phyloP scores from a whole-genome alignment of 2,888 invertebrate species.

The Keiferia lycopersicella region DNA sequence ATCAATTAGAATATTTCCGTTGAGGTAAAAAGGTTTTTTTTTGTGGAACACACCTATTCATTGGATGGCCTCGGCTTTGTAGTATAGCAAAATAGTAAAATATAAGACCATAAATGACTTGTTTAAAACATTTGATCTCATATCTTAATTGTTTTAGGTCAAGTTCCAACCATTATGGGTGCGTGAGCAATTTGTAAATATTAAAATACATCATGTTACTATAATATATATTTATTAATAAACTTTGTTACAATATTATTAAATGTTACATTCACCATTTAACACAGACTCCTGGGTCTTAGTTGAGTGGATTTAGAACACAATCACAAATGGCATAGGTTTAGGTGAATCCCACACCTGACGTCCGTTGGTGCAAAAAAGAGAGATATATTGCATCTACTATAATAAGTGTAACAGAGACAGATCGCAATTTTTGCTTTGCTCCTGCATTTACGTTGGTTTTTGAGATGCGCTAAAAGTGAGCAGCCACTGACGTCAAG shows the following conservation, averaged over 20 bases:
- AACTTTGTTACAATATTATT: conserved; percentile 15
- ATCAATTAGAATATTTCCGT: neutral
- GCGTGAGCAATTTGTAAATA: conserved; percentile 16
- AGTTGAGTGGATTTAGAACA: conserved; percentile 34
- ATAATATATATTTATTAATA: conserved; percentile 18
- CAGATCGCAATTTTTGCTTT: too few relatives aligned
- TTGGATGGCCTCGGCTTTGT: neutral
- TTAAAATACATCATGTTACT: conserved; percentile 16
- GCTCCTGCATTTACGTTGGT: too few relatives aligned
- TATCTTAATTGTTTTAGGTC: conserved; percentile 15
- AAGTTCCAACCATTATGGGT: conserved; percentile 12
- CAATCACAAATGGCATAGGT: conserved; percentile 36
- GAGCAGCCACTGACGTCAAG: too few relatives aligned
- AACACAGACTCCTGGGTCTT: conserved; percentile 15
- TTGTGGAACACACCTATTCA: neutral
- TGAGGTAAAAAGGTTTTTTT: neutral
- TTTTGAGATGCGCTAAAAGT: too few relatives aligned
- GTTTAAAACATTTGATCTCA: neutral
- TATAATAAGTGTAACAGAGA: too few relatives aligned
- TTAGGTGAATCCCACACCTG: too few relatives aligned
- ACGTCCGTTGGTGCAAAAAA: too few relatives aligned
- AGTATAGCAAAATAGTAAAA: neutral
- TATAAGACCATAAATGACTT: neutral
- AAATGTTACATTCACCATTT: conserved; percentile 12
- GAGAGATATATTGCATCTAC: too few relatives aligned